phyloP scores from a whole-genome alignment of 1,140 invertebrate genomes.

The Asobara japonica region DNA sequence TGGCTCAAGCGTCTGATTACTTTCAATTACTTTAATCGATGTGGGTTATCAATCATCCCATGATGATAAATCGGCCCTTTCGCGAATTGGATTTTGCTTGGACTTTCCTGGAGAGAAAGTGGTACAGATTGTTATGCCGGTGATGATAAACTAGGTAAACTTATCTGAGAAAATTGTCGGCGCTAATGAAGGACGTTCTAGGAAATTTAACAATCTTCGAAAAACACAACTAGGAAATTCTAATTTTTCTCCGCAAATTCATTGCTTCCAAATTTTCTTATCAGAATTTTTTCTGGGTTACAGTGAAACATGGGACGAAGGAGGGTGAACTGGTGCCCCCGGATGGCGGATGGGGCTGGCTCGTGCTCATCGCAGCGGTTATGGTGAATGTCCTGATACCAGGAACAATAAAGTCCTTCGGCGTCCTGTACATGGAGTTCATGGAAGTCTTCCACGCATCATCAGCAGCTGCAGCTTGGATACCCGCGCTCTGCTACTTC shows the following conservation, averaged over 20 bases:
- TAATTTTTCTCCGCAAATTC: no score
- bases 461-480: constrained; percentile 80
- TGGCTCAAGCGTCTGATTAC: background rate
- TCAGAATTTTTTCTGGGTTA: no score
- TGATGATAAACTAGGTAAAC: no score
- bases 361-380: constrained; percentile 81
- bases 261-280: no score
- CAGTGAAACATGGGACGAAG: constrained; percentile 37
- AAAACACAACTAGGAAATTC: no score
- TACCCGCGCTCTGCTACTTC: constrained; percentile 86
- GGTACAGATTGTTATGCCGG: background rate
- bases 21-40: background rate
- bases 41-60: background rate
- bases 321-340: constrained; percentile 70
- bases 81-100: background rate
- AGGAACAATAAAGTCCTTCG: constrained; percentile 88
- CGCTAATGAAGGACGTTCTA: no score
- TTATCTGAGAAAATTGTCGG: no score
- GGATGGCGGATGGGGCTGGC: constrained; percentile 84
- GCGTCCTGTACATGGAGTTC: constrained; percentile 84
- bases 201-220: no score
- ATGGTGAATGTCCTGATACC: constrained; percentile 85
- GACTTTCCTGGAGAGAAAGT: background rate
- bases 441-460: constrained; percentile 78
- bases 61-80: background rate